Percentiles rank a stretch among this genome's conserved stretches.
phyloP scores from a whole-genome alignment of 1,140 invertebrate species.

The Nymphalis io region DNA sequence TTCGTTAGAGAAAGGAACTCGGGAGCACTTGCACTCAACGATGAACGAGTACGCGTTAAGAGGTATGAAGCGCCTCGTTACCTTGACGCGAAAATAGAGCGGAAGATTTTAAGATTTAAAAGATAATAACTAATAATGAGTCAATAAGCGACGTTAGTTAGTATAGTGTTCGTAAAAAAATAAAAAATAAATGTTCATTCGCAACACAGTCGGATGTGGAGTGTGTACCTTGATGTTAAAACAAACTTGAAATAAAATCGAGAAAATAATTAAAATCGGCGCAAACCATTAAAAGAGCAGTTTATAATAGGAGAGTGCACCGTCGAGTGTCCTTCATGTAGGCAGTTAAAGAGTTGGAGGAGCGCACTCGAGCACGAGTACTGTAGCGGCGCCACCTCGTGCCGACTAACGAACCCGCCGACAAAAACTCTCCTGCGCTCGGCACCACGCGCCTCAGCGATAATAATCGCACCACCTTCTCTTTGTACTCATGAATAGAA shows the following conservation, averaged over 20 bases:
- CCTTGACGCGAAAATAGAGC: slow-evolving; percentile 30
- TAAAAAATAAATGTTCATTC: slow-evolving; percentile 34
- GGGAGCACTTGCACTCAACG: slow-evolving; percentile 17
- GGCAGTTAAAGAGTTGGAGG: slow-evolving; percentile 80
- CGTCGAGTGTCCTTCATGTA: slow-evolving; percentile 77
- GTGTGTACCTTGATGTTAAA: slow-evolving; percentile 41
- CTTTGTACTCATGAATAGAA: slow-evolving; percentile 27
- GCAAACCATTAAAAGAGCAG: slow-evolving; percentile 79
- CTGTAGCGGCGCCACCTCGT: slow-evolving; percentile 69
- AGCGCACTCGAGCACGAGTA: slow-evolving; percentile 75
- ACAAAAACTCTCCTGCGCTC: slow-evolving; percentile 60
- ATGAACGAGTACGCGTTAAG: slow-evolving; percentile 29
- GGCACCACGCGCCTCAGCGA: slow-evolving; percentile 40
- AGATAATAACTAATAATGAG: slow-evolving; percentile 30
- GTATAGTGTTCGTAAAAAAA: slow-evolving; percentile 21
- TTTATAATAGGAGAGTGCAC: slow-evolving; percentile 79
- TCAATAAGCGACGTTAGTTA: slow-evolving; percentile 20
- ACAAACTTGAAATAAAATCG: slow-evolving; percentile 57
- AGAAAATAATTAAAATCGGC: slow-evolving; percentile 77
- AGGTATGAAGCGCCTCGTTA: slow-evolving; percentile 52
- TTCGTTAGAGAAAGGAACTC: slow-evolving; percentile 52
- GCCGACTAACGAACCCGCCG: slow-evolving; percentile 72
- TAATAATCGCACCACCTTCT: slow-evolving; percentile 42
- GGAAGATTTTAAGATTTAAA: slow-evolving; percentile 33
- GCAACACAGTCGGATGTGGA: slow-evolving; percentile 32